Base-by-base conservation (phyloP, 2,797 vertebrate genomes). In the Ataeniobius toweri region DNA sequence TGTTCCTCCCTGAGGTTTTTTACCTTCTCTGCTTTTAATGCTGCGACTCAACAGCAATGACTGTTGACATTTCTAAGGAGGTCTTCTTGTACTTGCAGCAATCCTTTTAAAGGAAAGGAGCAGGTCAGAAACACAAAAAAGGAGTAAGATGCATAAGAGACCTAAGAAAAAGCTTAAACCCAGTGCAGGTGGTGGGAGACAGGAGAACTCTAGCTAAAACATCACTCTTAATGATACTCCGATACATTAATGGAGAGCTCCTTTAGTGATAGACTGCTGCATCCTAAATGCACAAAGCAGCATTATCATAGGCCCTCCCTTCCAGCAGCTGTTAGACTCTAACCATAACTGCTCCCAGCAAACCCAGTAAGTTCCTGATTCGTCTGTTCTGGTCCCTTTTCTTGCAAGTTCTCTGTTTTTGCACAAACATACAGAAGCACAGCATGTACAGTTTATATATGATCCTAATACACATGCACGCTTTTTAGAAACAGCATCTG, bases 31-130 rank as follows among this genome's bases (percentile, higher is more conserved):
- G 63, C 53, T 78, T 56, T 65, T n/a, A 44, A 2, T 44, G 41
- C 26, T 6, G 76, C 78, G 75, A 85, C 67, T 76, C 82, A 71
- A 73, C 83, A 78, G 16, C 71, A 71, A 31, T 18, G 6, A 31
- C 1, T 7, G 59, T 26, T 31, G 59, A 31, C 26, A 61, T 61
- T 31, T 61, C 12, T 31, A 31, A 67, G 14, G n/a, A 3, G 8
- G 41, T 72, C 18, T 28, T 59, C 61, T 22, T 39, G 48, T 13
- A 41, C 63, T 59, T n/a, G 31, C 46, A 63, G 36, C 78, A 59
- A 75, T 26, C 28, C 31, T 39, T 36, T 51, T 55, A n/a, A 9
- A 2, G 61, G 68, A n/a, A 69, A 24, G 71, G 0, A 28, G 31
- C 3, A 36, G 16, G 14, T 53, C 41, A 22, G 22, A 71, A 8